Evolutionary conservation across 2,797 vertebrate genomes (phyloP).

Genomic region (Argya squamiceps): DNA sequence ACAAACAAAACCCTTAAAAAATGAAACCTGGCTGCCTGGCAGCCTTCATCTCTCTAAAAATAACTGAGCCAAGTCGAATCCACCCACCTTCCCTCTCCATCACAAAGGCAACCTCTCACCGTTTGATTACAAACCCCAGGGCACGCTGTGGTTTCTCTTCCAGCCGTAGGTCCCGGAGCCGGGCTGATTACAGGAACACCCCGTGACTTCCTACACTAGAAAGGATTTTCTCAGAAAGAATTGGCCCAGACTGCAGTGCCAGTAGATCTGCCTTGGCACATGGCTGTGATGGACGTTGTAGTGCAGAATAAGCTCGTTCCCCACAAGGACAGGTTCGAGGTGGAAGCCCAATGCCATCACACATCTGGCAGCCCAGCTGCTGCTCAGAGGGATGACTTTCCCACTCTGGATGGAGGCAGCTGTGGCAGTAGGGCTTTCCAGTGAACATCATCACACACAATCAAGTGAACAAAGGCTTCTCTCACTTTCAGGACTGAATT

Average conservation of each 20-base stretch:
- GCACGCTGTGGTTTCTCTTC: slow-evolving; percentile 1
- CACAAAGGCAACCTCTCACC: background rate
- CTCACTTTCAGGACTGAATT: background rate
- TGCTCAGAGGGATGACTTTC: background rate
- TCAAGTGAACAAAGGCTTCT: background rate
- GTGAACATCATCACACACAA: background rate
- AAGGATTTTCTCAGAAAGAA: slow-evolving; percentile 27
- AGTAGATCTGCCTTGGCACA: background rate
- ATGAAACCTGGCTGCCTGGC: background rate
- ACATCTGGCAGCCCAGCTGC: background rate
- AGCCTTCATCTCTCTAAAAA: slow-evolving; percentile 3
- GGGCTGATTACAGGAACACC: slow-evolving; percentile 19
- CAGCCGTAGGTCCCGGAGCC: background rate
- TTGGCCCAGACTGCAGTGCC: background rate
- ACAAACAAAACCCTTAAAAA: background rate
- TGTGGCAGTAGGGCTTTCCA: background rate
- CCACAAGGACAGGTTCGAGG: background rate
- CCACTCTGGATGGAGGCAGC: background rate
- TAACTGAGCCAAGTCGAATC: background rate
- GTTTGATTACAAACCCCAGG: background rate
- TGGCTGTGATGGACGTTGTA: rapidly evolving
- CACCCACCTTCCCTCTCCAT: slow-evolving; percentile 22
- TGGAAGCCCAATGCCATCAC: background rate
- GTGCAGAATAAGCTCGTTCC: background rate
- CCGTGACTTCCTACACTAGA: background rate